Evolutionary conservation across 2,113 vertebrate species (phyloP), one percentile per base, ranked within the genome.

Genomic region (Rhinoderma darwinii): DNA sequence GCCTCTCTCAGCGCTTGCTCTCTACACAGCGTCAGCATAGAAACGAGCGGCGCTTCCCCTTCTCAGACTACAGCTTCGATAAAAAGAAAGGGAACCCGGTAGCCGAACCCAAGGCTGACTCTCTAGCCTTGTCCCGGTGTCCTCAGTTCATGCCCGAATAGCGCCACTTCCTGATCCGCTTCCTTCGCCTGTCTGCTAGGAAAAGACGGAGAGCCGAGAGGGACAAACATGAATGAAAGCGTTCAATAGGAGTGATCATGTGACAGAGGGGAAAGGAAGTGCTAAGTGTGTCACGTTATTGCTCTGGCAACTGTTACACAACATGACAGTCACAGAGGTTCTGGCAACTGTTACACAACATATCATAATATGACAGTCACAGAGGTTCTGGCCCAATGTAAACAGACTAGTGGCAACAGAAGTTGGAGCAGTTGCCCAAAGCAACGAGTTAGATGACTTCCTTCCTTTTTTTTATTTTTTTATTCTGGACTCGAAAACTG

Each of bases 101-200:
- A 47, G 41, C 25, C 47, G n/a, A 35, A 50, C 47, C 50, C 1
- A 30, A 9, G 35, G 3, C 35, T 44, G 15, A n/a, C 27, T 27
- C 20, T 0, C 41, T 5, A 11, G 74, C 59, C 37, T 22, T 18
- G 17, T 27, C 59, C 51, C 37, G 22, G 32, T 32, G 22, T 44
- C 72, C 54, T 61, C 72, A 22, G n/a, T 15, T 85, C 74, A 76
- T 63, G 56, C 84, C 51, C 37, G 35, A 30, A 44, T 37, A 74
- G 72, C 84, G 72, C 84, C 72, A 61, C 84, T 59, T 47, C 84
- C 47, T 75, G 84, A 30, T 32, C 47, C 74, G 84, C 30, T 51
- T 44, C 59, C 43, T 51, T 35, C 43, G 30, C 3, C n/a, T 66
- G n/a, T 32, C 41, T 63, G 30, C 35, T 43, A 43, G 81, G 81